A percentile compares a stretch with the other conserved stretches of the same genome.
phyloP scores from a whole-genome alignment of 2,113 vertebrate genomes.

The Thunnus thynnus region DNA sequence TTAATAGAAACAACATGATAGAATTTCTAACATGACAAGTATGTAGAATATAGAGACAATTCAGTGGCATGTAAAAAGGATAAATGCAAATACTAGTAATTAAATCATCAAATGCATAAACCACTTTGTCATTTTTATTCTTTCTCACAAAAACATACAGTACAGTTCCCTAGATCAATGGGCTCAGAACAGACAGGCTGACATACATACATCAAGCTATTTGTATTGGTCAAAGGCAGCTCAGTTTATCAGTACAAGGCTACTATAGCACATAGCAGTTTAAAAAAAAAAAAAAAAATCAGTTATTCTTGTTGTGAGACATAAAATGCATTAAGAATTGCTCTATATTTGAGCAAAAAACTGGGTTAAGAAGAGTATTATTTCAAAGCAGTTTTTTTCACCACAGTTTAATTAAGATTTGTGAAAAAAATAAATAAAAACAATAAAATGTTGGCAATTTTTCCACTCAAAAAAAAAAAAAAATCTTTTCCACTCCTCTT shows the following conservation, averaged over 20 bases:
- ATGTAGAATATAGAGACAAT: neutral
- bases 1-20: conserved; percentile 13
- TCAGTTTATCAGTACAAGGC: conserved; percentile 25
- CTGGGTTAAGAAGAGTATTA: neutral
- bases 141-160: conserved; percentile 14
- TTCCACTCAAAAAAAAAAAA: neutral
- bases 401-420: neutral
- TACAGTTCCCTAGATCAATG: neutral
- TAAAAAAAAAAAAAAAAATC: neutral
- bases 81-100: neutral
- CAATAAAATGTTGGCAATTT: neutral
- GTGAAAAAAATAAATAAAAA: neutral
- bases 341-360: neutral
- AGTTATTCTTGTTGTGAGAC: conserved; percentile 3
- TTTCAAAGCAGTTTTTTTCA: neutral
- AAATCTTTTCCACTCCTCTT: conserved; percentile 1
- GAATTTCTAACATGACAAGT: neutral
- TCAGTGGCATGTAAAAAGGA: conserved; percentile 2
- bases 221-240: conserved; percentile 12
- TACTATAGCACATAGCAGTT: neutral
- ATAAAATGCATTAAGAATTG: neutral
- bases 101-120: conserved; percentile 25
- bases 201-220: neutral
- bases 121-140: neutral
- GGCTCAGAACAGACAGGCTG: conserved; percentile 12